These are phyloP conservation scores for Paratilapia polleni DNA, from an alignment of 2,113 vertebrate species.

Conservation along the genomic window DNA sequence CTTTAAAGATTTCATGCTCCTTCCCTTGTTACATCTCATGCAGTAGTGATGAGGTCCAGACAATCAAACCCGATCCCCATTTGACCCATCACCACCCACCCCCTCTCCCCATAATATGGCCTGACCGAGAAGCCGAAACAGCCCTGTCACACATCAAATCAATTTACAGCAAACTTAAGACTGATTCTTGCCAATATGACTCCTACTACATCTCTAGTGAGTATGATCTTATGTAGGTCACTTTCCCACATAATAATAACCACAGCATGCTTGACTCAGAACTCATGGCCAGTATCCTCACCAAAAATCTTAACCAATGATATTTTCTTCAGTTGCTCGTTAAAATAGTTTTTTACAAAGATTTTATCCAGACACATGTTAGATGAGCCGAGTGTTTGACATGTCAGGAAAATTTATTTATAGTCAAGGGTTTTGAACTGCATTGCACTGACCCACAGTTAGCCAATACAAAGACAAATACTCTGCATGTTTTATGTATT, in stretches of 20 bases:
- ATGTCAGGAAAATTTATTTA: background rate
- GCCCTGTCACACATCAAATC: constrained; percentile 17
- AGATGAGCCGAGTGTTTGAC: background rate
- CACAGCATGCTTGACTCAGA: constrained; percentile 21
- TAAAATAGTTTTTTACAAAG: background rate
- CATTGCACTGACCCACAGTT: background rate
- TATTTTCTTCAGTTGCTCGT: background rate
- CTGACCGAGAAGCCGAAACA: background rate
- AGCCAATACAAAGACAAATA: background rate
- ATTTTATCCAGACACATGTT: background rate
- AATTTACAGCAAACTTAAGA: constrained; percentile 12
- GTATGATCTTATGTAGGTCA: constrained; percentile 38
- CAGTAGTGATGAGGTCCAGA: constrained; percentile 21
- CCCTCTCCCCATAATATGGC: background rate
- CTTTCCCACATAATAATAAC: constrained; percentile 34
- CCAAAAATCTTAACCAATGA: background rate
- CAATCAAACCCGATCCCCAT: constrained; percentile 18
- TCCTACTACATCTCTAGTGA: background rate
- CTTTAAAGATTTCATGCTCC: background rate
- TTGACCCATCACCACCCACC: background rate
- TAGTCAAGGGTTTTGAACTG: background rate
- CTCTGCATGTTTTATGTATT: constrained; percentile 4
- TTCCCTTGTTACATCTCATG: background rate
- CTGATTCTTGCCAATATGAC: background rate
- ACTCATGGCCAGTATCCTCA: constrained; percentile 8